Evolutionary conservation across 37 sponge, comb jelly and placozoan genomes (phyloP).

Genomic region (Dysidea cf. avara): DNA sequence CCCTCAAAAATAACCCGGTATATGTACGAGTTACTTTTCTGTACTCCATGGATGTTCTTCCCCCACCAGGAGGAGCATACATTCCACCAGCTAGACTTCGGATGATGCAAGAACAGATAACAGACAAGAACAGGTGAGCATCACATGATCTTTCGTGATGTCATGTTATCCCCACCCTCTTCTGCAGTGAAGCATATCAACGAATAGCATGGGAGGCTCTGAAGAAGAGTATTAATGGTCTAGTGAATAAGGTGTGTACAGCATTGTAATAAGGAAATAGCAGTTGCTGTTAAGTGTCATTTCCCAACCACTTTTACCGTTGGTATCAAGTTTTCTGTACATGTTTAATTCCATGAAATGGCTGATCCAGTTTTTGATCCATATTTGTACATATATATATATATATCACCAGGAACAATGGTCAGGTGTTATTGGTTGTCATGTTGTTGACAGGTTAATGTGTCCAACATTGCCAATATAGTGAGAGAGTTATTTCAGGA

Average conservation of each 20-base stretch:
- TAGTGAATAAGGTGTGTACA: conserved; percentile 89
- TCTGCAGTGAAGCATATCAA: conserved; percentile 82
- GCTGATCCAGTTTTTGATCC: background rate
- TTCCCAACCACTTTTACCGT: background rate
- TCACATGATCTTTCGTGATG: background rate
- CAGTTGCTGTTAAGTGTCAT: background rate
- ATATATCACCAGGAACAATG: background rate
- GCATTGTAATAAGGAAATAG: too few relatives aligned
- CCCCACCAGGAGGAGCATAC: conserved; percentile 84
- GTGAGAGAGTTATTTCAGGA: conserved; percentile 88
- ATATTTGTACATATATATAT: background rate
- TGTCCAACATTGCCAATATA: conserved; percentile 85
- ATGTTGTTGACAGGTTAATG: conserved; percentile 72
- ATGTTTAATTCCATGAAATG: background rate
- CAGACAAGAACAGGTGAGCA: conserved; percentile 86
- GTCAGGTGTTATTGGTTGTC: background rate
- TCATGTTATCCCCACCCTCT: background rate
- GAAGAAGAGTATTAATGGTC: conserved; percentile 97
- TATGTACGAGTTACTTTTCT: too few relatives aligned
- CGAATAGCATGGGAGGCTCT: conserved; percentile 93
- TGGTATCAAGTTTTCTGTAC: background rate
- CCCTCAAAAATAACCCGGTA: too few relatives aligned
- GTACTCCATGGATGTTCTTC: too few relatives aligned
- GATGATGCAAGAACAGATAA: conserved; percentile 90
- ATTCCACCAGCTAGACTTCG: conserved; percentile 92